Evolutionary conservation across 1,140 invertebrate genomes (phyloP), one percentile per base, ranked within the genome.

Genomic region (Matsumurasca onukii): DNA sequence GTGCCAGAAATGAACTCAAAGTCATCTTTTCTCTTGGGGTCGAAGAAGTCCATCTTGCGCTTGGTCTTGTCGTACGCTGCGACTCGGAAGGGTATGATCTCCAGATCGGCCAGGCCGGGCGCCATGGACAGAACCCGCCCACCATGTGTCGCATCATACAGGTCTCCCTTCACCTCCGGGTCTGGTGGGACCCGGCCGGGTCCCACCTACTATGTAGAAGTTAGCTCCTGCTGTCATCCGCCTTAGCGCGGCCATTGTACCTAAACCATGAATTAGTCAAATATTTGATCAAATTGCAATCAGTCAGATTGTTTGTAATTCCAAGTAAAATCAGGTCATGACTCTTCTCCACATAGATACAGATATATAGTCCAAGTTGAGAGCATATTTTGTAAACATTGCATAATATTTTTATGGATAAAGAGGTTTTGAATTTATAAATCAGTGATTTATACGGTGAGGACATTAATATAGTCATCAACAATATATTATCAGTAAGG

Each of bases 161-260:
- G 83, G 84, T 98, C 97, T 49, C 91, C 89, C 77, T 89, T 86
- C 1, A 88, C 82, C 78, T 3, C 71, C 73, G 61, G 34, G 57
- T 90, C 89, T 0, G 98, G 97, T 84, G 99, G 94, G 89, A 48
- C 98, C 98, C 34, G 98, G 98, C 9, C 98, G 98, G 84, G 99
- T 98, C 69, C 98, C 85, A 0, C 98, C 98, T 24, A 99, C 98
- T 71, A 99, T 99, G 79, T 99, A 99, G 80, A 98, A 98, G 78
- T 98, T 95, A 3, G 96, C 96, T 0, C 98, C 98, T 17, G 97
- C 94, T 73, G 91, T 91, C 90, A 99, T 93, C 70, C 98, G 97
- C 93, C 79, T 98, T 98, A 0, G 97, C 97, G 82, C 99, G n/a
- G 98, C 98, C 98, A 99, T 80, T 99, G 98, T 27, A 99, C 96